phyloP scores from a whole-genome alignment of 2,113 vertebrate genomes.

The Equus quagga region DNA sequence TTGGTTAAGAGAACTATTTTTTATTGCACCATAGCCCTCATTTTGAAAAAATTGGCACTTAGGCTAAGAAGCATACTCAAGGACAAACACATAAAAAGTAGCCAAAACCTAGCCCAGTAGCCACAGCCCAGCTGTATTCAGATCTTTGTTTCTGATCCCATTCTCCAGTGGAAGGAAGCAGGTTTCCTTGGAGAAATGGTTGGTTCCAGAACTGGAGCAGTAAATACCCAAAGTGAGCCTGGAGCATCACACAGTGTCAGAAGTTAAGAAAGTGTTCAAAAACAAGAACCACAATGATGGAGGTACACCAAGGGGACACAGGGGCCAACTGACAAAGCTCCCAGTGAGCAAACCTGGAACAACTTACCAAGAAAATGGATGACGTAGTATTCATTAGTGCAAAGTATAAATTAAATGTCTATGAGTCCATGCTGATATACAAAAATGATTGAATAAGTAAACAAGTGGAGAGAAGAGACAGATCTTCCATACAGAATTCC shows the following conservation, averaged over 20 bases:
- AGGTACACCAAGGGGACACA: fast-evolving
- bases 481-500: background rate
- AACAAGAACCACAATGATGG: no score
- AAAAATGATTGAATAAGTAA: fast-evolving
- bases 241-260: no score
- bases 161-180: no score
- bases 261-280: background rate
- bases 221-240: fast-evolving
- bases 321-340: fast-evolving
- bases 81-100: background rate
- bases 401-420: background rate
- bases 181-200: background rate
- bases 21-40: background rate
- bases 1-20: background rate
- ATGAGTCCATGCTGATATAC: fast-evolving
- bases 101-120: background rate
- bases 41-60: background rate
- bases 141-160: background rate
- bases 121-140: fast-evolving
- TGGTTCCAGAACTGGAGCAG: no score
- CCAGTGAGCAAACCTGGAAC: background rate
- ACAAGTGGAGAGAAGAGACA: background rate
- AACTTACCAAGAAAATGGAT: background rate
- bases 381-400: fast-evolving
- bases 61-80: background rate